Base-by-base conservation (phyloP, 2,113 vertebrate genomes). In the Anguilla rostrata region DNA sequence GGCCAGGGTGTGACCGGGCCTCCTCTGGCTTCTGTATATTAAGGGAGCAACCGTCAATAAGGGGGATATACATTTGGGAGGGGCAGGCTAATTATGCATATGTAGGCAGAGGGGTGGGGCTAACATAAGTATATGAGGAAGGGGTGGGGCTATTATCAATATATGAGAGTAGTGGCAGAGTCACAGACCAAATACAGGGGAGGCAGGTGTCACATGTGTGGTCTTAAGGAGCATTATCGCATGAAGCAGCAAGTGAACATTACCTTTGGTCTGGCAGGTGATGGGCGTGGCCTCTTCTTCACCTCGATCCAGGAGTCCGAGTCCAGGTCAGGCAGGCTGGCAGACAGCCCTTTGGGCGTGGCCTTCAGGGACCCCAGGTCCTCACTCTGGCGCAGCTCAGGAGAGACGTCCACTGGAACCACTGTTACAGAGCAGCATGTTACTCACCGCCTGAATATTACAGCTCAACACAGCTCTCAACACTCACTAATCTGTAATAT, bases 291-390 rank as follows among this genome's bases (percentile, higher is more conserved):
- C 82, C 96, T 96, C 92, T 96, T 98, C 93, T 97, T 97, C 85
- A 98, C 97, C 94, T 99, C 97, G 91, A 97, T 95, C 98, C 98
- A 98, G 80, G 94, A 92, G 85, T 97, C 95, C 81, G 95, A 96
- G 20, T 98, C 97, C 46, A 97, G 93, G 91, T 97, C 96, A 0
- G 96, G 93, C 82, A 97, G 93, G 88, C 95, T 96, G 90, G 95
- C 92, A 87, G 96, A 96, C 53, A 96, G 90, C 60, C 92, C 94
- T 93, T 95, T 95, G 90, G 88, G 91, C 29, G 95, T 92, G 40
- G 90, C 79, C 87, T 94, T 94, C 92, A 96, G 93, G 90, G 89
- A 93, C 89, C 60, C 94, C 3, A 83, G 90, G 86, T 95, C 94
- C 81, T 83, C 85, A 0, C 83, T 93, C 90, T 93, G 93, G 81